phyloP scores from a whole-genome alignment of 37 sponge, comb jelly and placozoan genomes.

The Cliona cf. orientalis region DNA sequence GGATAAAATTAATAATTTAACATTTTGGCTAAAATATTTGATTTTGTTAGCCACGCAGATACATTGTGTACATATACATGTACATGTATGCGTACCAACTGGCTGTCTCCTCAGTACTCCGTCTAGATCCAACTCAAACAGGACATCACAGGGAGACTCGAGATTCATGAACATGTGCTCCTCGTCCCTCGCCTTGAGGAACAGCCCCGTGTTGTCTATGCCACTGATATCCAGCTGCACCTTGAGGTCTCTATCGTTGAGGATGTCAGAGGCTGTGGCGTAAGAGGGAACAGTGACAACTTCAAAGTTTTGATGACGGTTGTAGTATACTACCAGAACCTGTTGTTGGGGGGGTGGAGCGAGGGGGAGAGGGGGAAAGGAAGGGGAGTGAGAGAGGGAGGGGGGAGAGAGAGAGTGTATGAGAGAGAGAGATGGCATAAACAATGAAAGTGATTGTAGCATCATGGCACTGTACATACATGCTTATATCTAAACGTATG shows the following conservation, averaged over 20 bases:
- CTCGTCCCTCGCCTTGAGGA: conserved; percentile 26
- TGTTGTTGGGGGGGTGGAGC: neutral
- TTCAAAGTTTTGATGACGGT: conserved; percentile 33
- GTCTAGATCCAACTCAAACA: conserved; percentile 27
- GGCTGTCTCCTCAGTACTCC: conserved; percentile 6
- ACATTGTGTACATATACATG: conserved; percentile 6
- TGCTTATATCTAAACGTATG: too few species aligned
- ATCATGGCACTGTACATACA: too few species aligned
- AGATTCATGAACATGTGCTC: conserved; percentile 34
- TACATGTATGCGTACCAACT: conserved; percentile 28
- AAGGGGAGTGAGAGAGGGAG: neutral
- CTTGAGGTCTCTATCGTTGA: conserved; percentile 20
- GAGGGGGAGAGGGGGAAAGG: conserved; percentile 5
- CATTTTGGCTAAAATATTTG: neutral
- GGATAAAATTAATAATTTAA: neutral
- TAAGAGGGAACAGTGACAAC: conserved; percentile 8
- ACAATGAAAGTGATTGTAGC: neutral
- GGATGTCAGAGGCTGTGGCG: conserved; percentile 13
- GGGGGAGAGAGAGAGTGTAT: conserved; percentile 13
- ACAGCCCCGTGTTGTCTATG: conserved; percentile 49
- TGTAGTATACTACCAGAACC: conserved; percentile 42
- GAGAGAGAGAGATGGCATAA: neutral
- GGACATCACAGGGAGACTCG: conserved; percentile 66
- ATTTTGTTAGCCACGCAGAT: too few species aligned
- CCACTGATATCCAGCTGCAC: conserved; percentile 37